phyloP scores from a whole-genome alignment of 2,113 vertebrate genomes.

The Macquaria ambigua region DNA sequence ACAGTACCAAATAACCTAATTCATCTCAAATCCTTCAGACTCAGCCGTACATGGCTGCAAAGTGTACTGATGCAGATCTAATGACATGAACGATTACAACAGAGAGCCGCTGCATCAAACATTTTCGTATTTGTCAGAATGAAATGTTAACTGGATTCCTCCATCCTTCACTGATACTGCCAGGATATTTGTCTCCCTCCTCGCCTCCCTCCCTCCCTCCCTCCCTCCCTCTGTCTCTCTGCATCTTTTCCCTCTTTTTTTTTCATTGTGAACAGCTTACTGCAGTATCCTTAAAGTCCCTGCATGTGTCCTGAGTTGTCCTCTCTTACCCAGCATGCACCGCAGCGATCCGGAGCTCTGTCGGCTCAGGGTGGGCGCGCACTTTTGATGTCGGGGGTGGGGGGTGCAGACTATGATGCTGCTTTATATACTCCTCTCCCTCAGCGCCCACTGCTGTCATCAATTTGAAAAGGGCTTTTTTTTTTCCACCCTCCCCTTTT shows the following conservation, averaged over 20 bases:
- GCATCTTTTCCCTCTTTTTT: slow-evolving; percentile 40
- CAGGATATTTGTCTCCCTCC: slow-evolving; percentile 45
- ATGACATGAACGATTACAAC: slow-evolving; percentile 4
- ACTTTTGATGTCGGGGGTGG: slow-evolving; percentile 65
- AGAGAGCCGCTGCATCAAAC: slow-evolving; percentile 2
- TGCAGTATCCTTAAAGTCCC: slow-evolving; percentile 81
- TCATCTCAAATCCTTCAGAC: background rate
- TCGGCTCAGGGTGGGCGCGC: slow-evolving; percentile 63
- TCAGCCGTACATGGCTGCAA: background rate
- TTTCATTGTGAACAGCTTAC: slow-evolving; percentile 64
- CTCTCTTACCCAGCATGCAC: slow-evolving; percentile 75
- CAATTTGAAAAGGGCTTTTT: slow-evolving; percentile 47
- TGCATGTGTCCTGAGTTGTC: slow-evolving; percentile 79
- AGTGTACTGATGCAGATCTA: background rate
- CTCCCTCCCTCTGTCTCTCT: slow-evolving; percentile 18
- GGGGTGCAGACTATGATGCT: slow-evolving; percentile 42
- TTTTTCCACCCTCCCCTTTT: background rate
- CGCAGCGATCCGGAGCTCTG: slow-evolving; percentile 62
- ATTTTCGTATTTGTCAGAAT: slow-evolving; percentile 4
- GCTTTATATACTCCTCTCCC: slow-evolving; percentile 46
- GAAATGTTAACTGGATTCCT: slow-evolving; percentile 47
- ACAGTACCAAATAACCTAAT: background rate
- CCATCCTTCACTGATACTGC: slow-evolving; percentile 43
- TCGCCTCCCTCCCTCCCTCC: slow-evolving; percentile 33
- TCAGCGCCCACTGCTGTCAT: slow-evolving; percentile 43